Evolutionary conservation across 2,888 invertebrate species (phyloP), one percentile per base, ranked within the genome.

Genomic region (Teleogryllus oceanicus): DNA sequence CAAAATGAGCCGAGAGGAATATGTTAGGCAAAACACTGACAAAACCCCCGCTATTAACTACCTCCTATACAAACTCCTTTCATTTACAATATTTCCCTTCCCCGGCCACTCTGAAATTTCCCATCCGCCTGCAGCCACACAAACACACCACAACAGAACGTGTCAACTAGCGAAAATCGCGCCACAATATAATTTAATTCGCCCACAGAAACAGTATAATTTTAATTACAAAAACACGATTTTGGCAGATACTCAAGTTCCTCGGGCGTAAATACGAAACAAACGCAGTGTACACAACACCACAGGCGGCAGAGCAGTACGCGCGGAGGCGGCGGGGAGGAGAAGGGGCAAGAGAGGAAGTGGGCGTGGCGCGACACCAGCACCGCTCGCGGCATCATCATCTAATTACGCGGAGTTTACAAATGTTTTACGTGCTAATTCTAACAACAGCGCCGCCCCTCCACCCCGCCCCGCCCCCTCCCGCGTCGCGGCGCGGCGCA

Each of bases 201-300:
- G 62, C 62, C 62, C 13, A 12, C 62, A 13, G 62, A n/a, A 62
- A 62, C 62, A 62, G 62, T 62, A n/a, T 13, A 13, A 62, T 62
- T 18, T 62, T 62, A 62, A 62, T 62, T 62, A 62, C 62, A 62
- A 62, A 62, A 62, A 62, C 62, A 62, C 62, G n/a, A 62, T 62
- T 62, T n/a, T n/a, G 16, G 62, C 62, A 62, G 62, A 62, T 62
- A 18, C 62, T 62, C 62, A 18, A 62, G n/a, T n/a, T 62, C 37
- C 37, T 37, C 37, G 37, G 37, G 37, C 37, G 37, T 37, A 37
- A 37, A 37, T 37, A 37, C 37, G 37, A 37, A 37, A 37, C 37
- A 37, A 37, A 37, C 37, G 37, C 37, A 37, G 37, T 37, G 37
- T 37, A 37, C 37, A 37, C 37, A 37, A 37, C 37, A 37, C 37